These are phyloP conservation scores for Anguilla pacifica DNA, from an alignment of 2,797 vertebrate species.

Conservation along the genomic window DNA sequence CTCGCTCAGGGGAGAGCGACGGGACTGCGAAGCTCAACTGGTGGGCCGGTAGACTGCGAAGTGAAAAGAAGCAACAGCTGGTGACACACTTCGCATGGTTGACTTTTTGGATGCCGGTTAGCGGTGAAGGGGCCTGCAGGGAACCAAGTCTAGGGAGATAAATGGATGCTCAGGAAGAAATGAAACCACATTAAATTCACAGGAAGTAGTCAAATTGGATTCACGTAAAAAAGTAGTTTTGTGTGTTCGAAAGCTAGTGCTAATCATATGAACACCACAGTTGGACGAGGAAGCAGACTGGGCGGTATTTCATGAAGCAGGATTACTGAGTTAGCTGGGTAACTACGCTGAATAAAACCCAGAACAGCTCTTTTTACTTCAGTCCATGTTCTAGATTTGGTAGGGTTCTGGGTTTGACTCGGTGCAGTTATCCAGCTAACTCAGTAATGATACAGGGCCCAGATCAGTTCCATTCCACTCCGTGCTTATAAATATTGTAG, in stretches of 20 bases:
- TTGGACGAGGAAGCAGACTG: neutral
- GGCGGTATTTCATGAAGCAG: too few relatives aligned
- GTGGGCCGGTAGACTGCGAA: neutral
- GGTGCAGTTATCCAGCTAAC: too few relatives aligned
- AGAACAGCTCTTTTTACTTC: too few relatives aligned
- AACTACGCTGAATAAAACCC: too few relatives aligned
- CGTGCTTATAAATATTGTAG: neutral
- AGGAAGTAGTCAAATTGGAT: too few relatives aligned
- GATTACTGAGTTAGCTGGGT: too few relatives aligned
- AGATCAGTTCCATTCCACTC: neutral
- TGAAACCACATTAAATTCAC: neutral
- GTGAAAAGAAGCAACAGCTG: neutral
- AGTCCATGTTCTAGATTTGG: too few relatives aligned
- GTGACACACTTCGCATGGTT: neutral
- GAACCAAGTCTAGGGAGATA: neutral
- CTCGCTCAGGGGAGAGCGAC: neutral
- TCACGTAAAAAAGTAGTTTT: too few relatives aligned
- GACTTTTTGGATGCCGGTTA: neutral
- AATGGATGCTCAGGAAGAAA: neutral
- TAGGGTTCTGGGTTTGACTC: too few relatives aligned
- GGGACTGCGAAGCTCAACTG: neutral
- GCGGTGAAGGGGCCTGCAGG: neutral
- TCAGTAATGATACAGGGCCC: too few relatives aligned
- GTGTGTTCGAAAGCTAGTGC: neutral
- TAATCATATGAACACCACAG: neutral